Conservation (phyloP, 2,888 invertebrate genomes). For the Xestobium rufovillosum region DNA sequence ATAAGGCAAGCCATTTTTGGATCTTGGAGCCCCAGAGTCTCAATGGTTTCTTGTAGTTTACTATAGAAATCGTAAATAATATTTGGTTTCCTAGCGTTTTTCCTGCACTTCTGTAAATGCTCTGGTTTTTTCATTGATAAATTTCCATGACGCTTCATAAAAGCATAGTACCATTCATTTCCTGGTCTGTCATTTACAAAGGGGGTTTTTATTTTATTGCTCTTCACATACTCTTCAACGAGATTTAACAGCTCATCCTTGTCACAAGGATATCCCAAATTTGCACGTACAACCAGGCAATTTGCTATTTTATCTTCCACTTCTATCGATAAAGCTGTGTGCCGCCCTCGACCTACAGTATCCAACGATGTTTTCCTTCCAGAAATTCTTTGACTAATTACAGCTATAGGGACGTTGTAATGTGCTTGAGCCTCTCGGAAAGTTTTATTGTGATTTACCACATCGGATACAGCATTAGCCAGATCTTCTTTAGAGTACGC, state of each 20-base stretch:
- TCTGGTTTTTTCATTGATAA: slow-evolving; percentile 28
- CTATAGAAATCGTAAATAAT: slow-evolving; percentile 27
- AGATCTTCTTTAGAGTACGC: slow-evolving; percentile 5
- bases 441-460: slow-evolving; percentile 5
- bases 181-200: slow-evolving; percentile 26
- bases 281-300: slow-evolving; percentile 22
- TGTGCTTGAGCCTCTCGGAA: slow-evolving; percentile 3
- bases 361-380: slow-evolving; percentile 14
- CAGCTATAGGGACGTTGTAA: slow-evolving; percentile 3
- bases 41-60: slow-evolving; percentile 19
- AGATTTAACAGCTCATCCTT: slow-evolving; percentile 22
- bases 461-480: slow-evolving; percentile 5
- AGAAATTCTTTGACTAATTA: slow-evolving; percentile 5
- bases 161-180: slow-evolving; percentile 23
- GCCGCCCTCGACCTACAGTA: slow-evolving; percentile 12
- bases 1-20: slow-evolving; percentile 18
- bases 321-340: slow-evolving; percentile 10
- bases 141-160: slow-evolving; percentile 21
- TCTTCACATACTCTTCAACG: slow-evolving; percentile 16
- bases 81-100: slow-evolving; percentile 22
- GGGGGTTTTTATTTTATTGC: slow-evolving; percentile 16
- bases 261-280: slow-evolving; percentile 26
- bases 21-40: slow-evolving; percentile 2
- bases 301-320: slow-evolving; percentile 19
- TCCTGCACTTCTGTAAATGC: slow-evolving; percentile 26